A percentile compares a stretch with the other conserved stretches of the same genome.
These are phyloP conservation scores for Zootermopsis nevadensis DNA, from an alignment of 2,888 invertebrate genomes.

Conservation along the genomic window DNA sequence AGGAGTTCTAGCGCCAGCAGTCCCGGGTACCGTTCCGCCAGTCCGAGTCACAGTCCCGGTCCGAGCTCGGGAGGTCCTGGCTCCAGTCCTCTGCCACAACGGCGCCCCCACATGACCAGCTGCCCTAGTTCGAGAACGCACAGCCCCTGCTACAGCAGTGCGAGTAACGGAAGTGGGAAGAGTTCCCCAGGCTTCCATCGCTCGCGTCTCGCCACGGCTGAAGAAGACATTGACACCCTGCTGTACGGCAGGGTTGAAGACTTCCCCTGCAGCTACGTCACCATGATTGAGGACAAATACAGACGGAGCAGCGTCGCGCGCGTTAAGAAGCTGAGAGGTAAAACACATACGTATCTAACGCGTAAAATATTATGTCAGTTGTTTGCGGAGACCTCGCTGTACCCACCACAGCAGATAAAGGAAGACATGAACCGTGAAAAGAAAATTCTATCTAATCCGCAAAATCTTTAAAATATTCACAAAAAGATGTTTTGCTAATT, in stretches of 20 bases:
- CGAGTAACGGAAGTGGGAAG: constrained; percentile 53
- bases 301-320: constrained; percentile 53
- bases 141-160: constrained; percentile 53
- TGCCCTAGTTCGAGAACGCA: constrained; percentile 54
- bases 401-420: too few relatives aligned
- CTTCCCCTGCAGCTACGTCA: constrained; percentile 52
- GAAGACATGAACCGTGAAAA: too few relatives aligned
- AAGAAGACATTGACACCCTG: constrained; percentile 58
- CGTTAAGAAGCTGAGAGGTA: constrained; percentile 54
- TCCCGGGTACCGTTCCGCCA: constrained; percentile 48
- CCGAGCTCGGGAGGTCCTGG: constrained; percentile 45
- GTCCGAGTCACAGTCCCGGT: constrained; percentile 41
- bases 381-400: too few relatives aligned
- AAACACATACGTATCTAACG: background rate
- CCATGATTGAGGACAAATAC: constrained; percentile 54
- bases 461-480: too few relatives aligned
- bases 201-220: constrained; percentile 53
- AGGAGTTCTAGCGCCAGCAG: constrained; percentile 54
- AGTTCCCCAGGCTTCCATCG: constrained; percentile 53
- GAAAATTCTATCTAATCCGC: too few relatives aligned
- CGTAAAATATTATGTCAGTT: too few relatives aligned
- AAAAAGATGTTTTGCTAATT: too few relatives aligned
- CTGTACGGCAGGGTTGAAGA: constrained; percentile 56
- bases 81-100: constrained; percentile 51
- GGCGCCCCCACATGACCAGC: constrained; percentile 51